Conservation (phyloP, 2,113 vertebrate species). For the Rhineura floridana region DNA sequence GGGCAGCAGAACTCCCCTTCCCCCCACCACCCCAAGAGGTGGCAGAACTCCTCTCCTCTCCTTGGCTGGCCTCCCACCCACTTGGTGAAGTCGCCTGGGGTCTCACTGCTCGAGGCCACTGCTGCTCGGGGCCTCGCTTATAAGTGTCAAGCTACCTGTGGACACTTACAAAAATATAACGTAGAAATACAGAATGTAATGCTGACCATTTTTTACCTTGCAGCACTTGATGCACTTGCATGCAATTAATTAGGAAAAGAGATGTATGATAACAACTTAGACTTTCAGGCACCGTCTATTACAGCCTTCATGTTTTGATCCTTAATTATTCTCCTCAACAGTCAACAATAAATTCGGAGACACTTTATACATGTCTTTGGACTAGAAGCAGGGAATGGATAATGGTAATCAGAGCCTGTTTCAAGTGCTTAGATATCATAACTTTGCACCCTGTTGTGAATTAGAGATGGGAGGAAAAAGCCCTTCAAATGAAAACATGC, state of each 20-base stretch:
- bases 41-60: too few relatives aligned
- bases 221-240: slow-evolving; percentile 5
- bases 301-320: slow-evolving; percentile 14
- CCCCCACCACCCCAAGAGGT: too few relatives aligned
- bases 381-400: neutral
- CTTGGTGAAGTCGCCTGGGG: too few relatives aligned
- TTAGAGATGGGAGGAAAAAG: slow-evolving; percentile 35
- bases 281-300: neutral
- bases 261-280: neutral
- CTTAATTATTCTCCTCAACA: neutral
- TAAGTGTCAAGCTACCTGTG: too few relatives aligned
- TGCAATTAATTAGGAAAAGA: slow-evolving; percentile 9
- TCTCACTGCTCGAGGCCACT: too few relatives aligned
- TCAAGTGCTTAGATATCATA: slow-evolving; percentile 30
- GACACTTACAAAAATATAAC: too few relatives aligned
- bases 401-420: slow-evolving; percentile 26
- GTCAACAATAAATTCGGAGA: slow-evolving; percentile 14
- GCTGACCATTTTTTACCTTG: neutral
- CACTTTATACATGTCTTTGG: neutral
- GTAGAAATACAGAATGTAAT: neutral
- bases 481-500: slow-evolving; percentile 46
- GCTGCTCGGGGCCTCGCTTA: too few relatives aligned
- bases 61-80: too few relatives aligned
- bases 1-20: too few relatives aligned
- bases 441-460: slow-evolving; percentile 45